Conservation (phyloP, 2,113 vertebrate genomes). For the Plecotus auritus region DNA sequence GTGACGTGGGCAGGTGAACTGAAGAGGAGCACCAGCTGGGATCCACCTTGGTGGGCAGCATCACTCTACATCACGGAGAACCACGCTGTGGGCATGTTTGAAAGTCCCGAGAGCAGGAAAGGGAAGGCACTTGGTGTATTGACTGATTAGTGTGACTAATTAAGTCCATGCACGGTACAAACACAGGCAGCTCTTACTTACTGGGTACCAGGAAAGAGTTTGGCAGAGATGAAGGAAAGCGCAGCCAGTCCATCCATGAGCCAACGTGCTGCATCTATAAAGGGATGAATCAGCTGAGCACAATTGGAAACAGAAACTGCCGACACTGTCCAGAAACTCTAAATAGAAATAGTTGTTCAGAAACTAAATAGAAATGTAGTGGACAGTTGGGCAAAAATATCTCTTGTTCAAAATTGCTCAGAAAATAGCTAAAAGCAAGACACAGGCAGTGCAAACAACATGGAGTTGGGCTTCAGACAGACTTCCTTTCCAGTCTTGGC, state of each 20-base stretch:
- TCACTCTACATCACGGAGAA: not conserved
- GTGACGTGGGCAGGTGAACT: not conserved
- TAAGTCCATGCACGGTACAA: not conserved
- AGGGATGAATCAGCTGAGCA: not conserved
- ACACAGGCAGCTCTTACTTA: not conserved
- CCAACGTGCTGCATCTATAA: not conserved
- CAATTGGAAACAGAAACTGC: not conserved
- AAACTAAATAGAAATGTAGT: not conserved
- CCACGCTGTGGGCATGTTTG: not conserved
- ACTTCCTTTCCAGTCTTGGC: not conserved
- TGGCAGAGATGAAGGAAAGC: constrained; percentile 14
- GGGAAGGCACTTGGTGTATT: constrained; percentile 26
- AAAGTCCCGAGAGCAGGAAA: not conserved
- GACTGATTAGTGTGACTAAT: constrained; percentile 44
- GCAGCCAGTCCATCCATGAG: not conserved
- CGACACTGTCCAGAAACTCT: not conserved
- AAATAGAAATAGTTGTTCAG: not conserved
- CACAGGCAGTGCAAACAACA: not conserved
- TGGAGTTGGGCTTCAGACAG: not conserved
- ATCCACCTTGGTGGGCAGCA: not conserved
- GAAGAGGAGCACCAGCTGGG: not conserved
- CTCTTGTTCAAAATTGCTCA: not conserved
- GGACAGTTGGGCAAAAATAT: not conserved
- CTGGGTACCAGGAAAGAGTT: not conserved
- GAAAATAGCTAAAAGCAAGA: not conserved